Base-by-base conservation (phyloP, 2,113 vertebrate genomes). In the Pycnonotus jocosus region DNA sequence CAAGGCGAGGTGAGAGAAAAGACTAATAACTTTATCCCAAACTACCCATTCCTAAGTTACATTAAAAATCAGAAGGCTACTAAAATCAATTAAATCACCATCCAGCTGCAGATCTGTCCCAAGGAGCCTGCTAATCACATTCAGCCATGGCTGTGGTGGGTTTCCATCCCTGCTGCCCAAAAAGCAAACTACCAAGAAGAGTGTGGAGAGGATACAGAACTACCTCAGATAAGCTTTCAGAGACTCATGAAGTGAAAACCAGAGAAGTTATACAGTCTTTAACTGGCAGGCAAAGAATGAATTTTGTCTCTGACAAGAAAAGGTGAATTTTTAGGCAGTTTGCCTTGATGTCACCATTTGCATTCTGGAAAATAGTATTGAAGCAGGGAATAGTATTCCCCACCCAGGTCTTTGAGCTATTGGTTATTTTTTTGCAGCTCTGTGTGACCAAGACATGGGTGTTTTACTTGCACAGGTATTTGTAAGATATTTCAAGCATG, bases 31-130 rank as follows among this genome's bases (percentile, higher is more conserved):
- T 84, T 47, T 9, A 95, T 91, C 74, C 37, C 91, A 92, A 92
- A 48, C 20, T 79, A 81, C 40, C 30, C 42, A 56, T 86, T 96
- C 74, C 90, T 60, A 65, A 51, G 50, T 53, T 53, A 70, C 50
- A 68, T 96, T 79, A 80, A 89, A 94, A 96, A 92, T 42, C 48
- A 37, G 69, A 84, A 74, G 40, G 56, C 38, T 70, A 83, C 81
- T 95, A 93, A 96, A 97, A 93, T 88, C 12, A 48, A 7, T 31
- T 57, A 61, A 71, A 80, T 44, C 10, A 4, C 25, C 11, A 24
- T 31, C 16, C 45, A 70, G 24, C 13, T 2, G 3, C 30, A 38
- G 47, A 64, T 10, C 35, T 69, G n/a, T 30, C 73, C 27, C 35
- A 79, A 57, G 61, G 28, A 92, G 8, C 11, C 38, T 64, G 25